Conservation (phyloP, 1,140 invertebrate species). For the Ips typographus region DNA sequence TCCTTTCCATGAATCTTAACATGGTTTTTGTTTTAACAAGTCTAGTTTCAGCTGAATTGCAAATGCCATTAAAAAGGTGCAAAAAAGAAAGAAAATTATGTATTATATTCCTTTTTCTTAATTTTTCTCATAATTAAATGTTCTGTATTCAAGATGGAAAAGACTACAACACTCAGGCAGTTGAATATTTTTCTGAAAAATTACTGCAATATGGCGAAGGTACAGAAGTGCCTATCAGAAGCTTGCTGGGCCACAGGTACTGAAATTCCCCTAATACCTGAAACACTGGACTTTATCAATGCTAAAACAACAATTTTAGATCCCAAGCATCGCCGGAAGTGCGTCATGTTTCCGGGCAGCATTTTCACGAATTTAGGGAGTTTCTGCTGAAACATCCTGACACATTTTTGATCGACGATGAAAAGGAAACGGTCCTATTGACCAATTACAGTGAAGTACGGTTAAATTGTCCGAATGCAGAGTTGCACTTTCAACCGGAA, state of each 20-base stretch:
- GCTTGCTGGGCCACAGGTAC: constrained; percentile 77
- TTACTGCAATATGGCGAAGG: constrained; percentile 85
- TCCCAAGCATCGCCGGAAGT: constrained; percentile 95
- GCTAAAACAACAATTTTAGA: constrained; percentile 49
- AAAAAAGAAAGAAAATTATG: constrained; percentile 6
- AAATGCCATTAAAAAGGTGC: background rate
- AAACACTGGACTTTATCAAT: background rate
- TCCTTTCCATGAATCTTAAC: too few relatives aligned
- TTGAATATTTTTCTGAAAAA: constrained; percentile 92
- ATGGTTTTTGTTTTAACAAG: too few relatives aligned
- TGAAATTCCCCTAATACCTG: background rate
- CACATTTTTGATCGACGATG: constrained; percentile 85
- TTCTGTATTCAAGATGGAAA: constrained; percentile 59
- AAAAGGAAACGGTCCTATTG: constrained; percentile 72
- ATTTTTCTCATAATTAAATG: background rate
- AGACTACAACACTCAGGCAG: constrained; percentile 89
- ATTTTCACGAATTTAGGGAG: constrained; percentile 91
- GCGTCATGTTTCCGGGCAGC: constrained; percentile 90
- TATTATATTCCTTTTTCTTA: constrained; percentile 2
- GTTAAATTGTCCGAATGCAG: constrained; percentile 47
- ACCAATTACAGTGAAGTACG: constrained; percentile 56
- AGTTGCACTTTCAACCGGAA: constrained; percentile 62
- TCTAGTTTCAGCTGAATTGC: too few relatives aligned
- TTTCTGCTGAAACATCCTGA: constrained; percentile 85
- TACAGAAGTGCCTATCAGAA: constrained; percentile 90